Evolutionary conservation across 2,888 invertebrate species (phyloP).

Genomic region (Litoditis marina): DNA sequence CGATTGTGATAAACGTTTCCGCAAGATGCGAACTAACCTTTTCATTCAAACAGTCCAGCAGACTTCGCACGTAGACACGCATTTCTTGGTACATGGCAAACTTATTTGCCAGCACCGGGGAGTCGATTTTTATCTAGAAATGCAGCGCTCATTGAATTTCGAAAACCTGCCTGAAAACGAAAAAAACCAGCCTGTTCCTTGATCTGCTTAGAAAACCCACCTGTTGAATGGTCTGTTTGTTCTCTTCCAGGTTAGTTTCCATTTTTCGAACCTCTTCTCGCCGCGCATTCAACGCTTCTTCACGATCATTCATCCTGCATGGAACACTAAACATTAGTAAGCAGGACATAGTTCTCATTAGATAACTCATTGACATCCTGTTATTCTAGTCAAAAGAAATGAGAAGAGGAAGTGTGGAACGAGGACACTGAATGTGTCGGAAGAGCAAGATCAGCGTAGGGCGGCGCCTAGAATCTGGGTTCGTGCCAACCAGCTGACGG

Average conservation of each 20-base stretch:
- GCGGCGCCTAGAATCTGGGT: too few species aligned
- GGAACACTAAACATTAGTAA: too few species aligned
- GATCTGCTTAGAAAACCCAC: background rate
- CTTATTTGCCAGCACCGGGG: conserved; percentile 74
- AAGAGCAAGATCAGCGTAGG: too few species aligned
- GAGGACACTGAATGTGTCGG: too few species aligned
- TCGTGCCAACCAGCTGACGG: too few species aligned
- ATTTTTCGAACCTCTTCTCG: conserved; percentile 67
- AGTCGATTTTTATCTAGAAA: conserved; percentile 66
- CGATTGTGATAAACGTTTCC: background rate
- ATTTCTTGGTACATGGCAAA: conserved; percentile 92
- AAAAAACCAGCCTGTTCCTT: too few species aligned
- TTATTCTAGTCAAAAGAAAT: too few species aligned
- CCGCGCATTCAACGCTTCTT: conserved; percentile 69
- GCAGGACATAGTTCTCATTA: too few species aligned
- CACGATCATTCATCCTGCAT: conserved; percentile 68
- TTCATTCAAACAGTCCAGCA: conserved; percentile 94
- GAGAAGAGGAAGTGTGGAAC: too few species aligned
- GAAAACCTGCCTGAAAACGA: too few species aligned
- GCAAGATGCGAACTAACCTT: conserved; percentile 71
- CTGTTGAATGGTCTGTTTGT: conserved; percentile 62
- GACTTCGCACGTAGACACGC: conserved; percentile 88
- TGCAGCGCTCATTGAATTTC: too few species aligned
- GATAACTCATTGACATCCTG: too few species aligned
- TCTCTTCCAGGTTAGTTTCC: conserved; percentile 64